phyloP scores from a whole-genome alignment of 2,113 vertebrate species.

The Rhineura floridana region DNA sequence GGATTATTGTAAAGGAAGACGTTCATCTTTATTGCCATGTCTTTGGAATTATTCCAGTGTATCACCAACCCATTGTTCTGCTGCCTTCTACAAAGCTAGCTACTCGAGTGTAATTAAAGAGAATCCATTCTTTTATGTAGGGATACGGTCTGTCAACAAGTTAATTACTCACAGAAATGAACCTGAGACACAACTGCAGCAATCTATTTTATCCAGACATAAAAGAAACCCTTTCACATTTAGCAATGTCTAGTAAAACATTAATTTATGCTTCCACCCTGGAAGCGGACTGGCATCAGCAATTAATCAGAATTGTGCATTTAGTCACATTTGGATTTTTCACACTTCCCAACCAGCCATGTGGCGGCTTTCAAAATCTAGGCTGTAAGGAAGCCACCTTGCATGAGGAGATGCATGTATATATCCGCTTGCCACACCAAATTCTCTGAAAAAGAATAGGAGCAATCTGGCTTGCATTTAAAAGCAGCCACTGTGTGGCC shows the following conservation, averaged over 20 bases:
- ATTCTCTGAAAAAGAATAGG: neutral
- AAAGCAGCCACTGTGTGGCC: neutral
- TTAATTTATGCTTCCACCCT: constrained; percentile 24
- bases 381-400: neutral
- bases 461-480: neutral
- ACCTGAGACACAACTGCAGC: constrained; percentile 17
- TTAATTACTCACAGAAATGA: constrained; percentile 37
- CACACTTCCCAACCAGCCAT: neutral
- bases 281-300: neutral
- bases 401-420: neutral
- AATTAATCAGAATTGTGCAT: constrained; percentile 11
- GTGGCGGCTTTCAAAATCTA: neutral
- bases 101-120: constrained; percentile 17
- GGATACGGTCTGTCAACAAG: constrained; percentile 29
- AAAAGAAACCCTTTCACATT: constrained; percentile 8
- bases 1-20: no score
- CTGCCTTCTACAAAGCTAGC: neutral
- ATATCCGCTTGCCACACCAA: neutral
- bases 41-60: neutral
- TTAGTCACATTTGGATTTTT: neutral
- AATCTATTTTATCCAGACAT: constrained; percentile 32
- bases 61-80: neutral
- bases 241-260: constrained; percentile 25
- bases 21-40: neutral
- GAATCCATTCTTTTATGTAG: neutral